Conservation (phyloP, 1,140 invertebrate genomes). For the Laupala kohalensis region DNA sequence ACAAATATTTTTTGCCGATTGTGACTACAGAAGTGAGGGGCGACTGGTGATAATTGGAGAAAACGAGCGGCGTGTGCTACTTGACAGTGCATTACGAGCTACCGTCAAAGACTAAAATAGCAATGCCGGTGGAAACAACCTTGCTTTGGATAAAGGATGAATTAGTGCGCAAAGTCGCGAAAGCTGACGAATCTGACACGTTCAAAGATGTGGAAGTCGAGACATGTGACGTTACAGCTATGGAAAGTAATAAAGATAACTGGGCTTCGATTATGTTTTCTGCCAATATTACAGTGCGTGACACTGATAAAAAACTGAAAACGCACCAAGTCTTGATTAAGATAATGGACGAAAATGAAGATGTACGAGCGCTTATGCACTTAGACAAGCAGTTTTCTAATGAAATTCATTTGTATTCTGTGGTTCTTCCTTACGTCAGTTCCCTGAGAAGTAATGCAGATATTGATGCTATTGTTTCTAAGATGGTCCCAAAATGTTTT, state of each 20-base stretch:
- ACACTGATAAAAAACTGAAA: background rate
- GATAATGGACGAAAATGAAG: background rate
- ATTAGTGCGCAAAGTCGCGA: no score
- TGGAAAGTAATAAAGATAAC: background rate
- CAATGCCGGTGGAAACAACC: no score
- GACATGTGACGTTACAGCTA: no score
- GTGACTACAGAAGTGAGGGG: no score
- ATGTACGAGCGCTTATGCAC: background rate
- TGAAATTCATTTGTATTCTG: background rate
- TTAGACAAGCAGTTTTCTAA: background rate
- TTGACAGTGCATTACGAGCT: no score
- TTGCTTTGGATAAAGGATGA: no score
- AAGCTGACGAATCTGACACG: no score
- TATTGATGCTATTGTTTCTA: background rate
- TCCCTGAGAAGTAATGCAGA: background rate
- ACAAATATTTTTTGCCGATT: no score
- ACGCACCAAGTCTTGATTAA: background rate
- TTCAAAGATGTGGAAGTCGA: no score
- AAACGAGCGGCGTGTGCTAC: no score
- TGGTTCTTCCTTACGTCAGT: background rate
- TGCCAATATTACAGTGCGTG: background rate
- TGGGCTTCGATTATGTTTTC: background rate
- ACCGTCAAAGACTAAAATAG: no score
- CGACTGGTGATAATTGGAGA: no score
- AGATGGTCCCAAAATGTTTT: background rate